These are phyloP conservation scores for Tragopan temminckii DNA, from an alignment of 2,797 vertebrate genomes.

Conservation along the genomic window DNA sequence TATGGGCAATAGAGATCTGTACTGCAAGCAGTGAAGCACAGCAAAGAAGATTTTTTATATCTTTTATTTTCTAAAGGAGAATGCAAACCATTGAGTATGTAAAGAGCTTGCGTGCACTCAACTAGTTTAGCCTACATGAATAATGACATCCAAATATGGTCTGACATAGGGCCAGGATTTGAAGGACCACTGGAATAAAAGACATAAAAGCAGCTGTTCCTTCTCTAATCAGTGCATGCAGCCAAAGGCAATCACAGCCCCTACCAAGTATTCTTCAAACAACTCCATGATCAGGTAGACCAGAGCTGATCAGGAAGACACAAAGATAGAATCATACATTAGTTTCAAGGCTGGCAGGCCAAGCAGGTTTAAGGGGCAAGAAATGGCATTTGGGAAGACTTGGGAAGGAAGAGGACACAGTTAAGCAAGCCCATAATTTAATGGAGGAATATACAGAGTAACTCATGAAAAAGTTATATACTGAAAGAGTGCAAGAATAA, in stretches of 20 bases:
- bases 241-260: background rate
- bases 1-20: background rate
- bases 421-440: background rate
- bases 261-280: background rate
- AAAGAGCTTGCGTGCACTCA: background rate
- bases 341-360: background rate
- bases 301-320: background rate
- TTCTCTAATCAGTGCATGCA: background rate
- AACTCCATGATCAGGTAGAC: background rate
- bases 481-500: background rate
- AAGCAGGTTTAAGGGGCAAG: fast-evolving
- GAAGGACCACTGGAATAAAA: background rate
- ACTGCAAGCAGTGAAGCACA: background rate
- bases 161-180: background rate
- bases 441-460: background rate
- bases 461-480: background rate
- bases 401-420: background rate
- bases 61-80: background rate
- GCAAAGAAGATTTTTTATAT: background rate
- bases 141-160: background rate
- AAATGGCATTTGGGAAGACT: background rate
- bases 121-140: background rate
- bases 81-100: background rate
- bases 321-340: background rate
- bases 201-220: background rate